These are phyloP conservation scores for Berghia stephanieae DNA, from an alignment of 1,140 invertebrate species.

Conservation along the genomic window DNA sequence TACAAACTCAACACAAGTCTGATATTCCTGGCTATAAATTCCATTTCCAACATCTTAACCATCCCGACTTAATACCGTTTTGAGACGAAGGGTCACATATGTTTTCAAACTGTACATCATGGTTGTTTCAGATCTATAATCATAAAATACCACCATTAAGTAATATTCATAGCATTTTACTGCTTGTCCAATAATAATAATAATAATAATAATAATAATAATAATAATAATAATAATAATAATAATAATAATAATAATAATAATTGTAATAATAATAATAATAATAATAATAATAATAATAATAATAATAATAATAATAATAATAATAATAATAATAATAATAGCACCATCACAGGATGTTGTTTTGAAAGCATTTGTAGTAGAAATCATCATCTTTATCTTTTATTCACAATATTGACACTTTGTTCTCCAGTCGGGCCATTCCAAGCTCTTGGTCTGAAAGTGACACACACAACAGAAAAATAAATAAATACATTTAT, in stretches of 20 bases:
- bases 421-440: slow-evolving; percentile 24
- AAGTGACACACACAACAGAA: no score
- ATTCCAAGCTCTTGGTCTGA: slow-evolving; percentile 31
- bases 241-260: neutral
- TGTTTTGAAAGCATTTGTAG: neutral
- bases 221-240: slow-evolving; percentile 12
- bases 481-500: neutral
- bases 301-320: neutral
- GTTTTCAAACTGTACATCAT: no score
- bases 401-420: slow-evolving; percentile 25
- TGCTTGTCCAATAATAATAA: no score
- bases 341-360: neutral
- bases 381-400: neutral
- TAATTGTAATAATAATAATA: neutral
- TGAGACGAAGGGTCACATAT: no score
- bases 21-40: no score
- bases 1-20: no score
- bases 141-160: no score
- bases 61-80: no score
- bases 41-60: no score
- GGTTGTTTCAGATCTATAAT: no score
- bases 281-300: neutral
- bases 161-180: no score
- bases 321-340: neutral
- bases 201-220: no score